Percentiles rank a stretch among this genome's conserved stretches.
phyloP scores from a whole-genome alignment of 2,113 vertebrate genomes.

The Oreotragus oreotragus region DNA sequence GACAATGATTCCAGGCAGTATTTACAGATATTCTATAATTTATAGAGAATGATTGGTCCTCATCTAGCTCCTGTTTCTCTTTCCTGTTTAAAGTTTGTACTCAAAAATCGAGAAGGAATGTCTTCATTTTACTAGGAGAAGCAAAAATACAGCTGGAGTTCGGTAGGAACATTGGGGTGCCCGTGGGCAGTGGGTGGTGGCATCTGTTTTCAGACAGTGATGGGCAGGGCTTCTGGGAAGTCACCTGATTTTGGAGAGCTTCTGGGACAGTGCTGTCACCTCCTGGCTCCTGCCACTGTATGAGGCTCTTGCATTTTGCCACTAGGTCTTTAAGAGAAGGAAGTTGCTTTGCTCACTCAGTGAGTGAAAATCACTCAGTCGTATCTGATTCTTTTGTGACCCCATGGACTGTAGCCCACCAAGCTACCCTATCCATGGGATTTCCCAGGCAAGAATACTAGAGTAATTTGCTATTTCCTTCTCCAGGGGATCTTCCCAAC shows the following conservation, averaged over 20 bases:
- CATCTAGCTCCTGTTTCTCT: neutral
- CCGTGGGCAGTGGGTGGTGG: accelerated
- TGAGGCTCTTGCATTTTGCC: neutral
- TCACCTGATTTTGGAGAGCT: neutral
- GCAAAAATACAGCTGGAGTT: neutral
- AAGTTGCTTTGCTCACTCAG: neutral
- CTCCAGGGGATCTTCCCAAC: neutral
- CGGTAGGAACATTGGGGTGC: neutral
- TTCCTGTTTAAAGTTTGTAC: neutral
- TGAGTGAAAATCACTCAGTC: neutral
- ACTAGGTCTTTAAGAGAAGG: neutral
- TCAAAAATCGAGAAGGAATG: neutral
- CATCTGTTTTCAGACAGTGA: neutral
- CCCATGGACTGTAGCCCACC: neutral
- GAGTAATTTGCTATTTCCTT: neutral
- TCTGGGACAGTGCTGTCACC: neutral
- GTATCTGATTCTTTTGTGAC: neutral
- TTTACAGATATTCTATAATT: constrained; percentile 46
- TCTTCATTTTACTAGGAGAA: neutral
- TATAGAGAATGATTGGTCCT: neutral
- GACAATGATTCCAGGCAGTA: constrained; percentile 8
- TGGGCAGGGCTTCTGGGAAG: neutral
- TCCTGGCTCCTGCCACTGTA: neutral
- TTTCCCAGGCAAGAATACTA: neutral
- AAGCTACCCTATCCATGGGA: neutral